Conservation (phyloP, 2,797 vertebrate genomes). For the Diplodus puntazzo region DNA sequence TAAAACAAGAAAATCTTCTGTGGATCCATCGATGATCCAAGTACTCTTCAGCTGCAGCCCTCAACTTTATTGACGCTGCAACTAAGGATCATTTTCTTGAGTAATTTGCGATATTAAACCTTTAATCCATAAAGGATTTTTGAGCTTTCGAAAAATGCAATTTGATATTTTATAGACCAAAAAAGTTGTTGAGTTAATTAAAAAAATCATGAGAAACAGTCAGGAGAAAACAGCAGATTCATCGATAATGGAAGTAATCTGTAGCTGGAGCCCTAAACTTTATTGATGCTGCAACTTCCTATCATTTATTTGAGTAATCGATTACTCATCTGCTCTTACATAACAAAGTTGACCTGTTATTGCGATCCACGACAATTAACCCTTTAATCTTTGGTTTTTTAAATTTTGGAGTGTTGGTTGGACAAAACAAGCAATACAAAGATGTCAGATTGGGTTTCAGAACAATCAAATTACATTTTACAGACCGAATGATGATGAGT, state of each 20-base stretch:
- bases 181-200: not conserved
- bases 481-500: no score
- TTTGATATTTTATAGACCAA: not conserved
- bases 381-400: not conserved
- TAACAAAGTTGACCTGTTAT: not conserved
- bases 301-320: not conserved
- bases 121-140: no score
- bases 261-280: not conserved
- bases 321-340: not conserved
- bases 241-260: not conserved
- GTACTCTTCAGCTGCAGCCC: no score
- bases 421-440: not conserved
- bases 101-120: no score
- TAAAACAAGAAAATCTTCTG: no score
- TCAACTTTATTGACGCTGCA: no score
- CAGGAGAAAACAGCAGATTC: not conserved
- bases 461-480: no score
- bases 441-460: no score
- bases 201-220: not conserved
- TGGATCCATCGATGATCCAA: no score
- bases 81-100: no score
- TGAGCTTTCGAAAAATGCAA: not conserved
- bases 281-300: fast-evolving
- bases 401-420: not conserved
- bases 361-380: no score